A percentile compares a stretch with the other conserved stretches of the same genome.
phyloP scores from a whole-genome alignment of 2,888 invertebrate genomes.

The Pteria penguin region DNA sequence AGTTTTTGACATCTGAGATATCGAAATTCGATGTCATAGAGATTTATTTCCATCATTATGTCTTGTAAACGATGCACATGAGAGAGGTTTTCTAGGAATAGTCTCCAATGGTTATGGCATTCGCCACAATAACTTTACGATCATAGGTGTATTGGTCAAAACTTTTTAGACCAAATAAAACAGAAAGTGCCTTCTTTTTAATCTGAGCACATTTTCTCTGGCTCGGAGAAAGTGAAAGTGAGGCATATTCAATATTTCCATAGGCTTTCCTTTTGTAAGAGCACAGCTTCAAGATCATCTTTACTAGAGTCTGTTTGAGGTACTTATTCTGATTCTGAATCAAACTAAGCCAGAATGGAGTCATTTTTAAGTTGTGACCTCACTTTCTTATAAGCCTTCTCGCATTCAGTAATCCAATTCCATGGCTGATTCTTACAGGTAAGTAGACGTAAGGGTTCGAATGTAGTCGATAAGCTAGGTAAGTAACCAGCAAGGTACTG shows the following conservation, averaged over 20 bases:
- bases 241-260: slow-evolving; percentile 52
- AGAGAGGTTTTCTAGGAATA: slow-evolving; percentile 43
- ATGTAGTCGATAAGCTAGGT: no score
- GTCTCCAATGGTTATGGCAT: slow-evolving; percentile 38
- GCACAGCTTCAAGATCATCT: slow-evolving; percentile 46
- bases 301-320: slow-evolving; percentile 53
- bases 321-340: slow-evolving; percentile 41
- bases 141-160: slow-evolving; percentile 58
- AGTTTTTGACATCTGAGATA: no score
- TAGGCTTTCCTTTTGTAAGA: slow-evolving; percentile 50
- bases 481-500: no score
- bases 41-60: no score
- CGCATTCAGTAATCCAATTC: slow-evolving; percentile 35
- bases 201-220: slow-evolving; percentile 58
- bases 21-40: slow-evolving; percentile 48
- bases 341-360: slow-evolving; percentile 45
- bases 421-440: slow-evolving; percentile 27
- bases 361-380: no score
- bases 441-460: slow-evolving; percentile 32
- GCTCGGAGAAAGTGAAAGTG: slow-evolving; percentile 38
- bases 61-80: no score
- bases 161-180: slow-evolving; percentile 49
- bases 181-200: slow-evolving; percentile 48
- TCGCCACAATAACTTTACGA: slow-evolving; percentile 35
- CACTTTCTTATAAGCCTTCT: slow-evolving; percentile 39